Base-by-base conservation (phyloP, 2,888 invertebrate genomes). In the Drosophila flavopinicola region DNA sequence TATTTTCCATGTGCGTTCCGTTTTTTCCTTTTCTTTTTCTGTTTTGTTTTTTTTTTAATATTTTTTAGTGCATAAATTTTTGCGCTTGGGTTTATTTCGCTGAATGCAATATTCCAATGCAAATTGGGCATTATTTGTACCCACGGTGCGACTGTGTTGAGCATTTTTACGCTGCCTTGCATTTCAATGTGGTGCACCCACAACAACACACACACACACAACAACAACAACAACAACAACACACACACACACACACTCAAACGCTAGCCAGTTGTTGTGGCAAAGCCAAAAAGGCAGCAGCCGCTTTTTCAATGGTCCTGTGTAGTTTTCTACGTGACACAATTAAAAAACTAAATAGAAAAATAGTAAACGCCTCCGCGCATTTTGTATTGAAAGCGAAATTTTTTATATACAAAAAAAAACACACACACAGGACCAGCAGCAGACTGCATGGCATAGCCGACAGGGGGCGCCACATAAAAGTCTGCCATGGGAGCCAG, bases 321-420 rank as follows among this genome's bases (percentile, higher is more conserved):
- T 77, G 67, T 67, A 75, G 83, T 82, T 87, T 73, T 69, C 88
- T 78, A 83, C 88, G 83, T 83, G 83, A 87, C 80, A 83, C 83
- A 87, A 87, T 83, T 83, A 85, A 85, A 83, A 85, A 83, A 79
- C 75, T 87, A 87, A 84, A 83, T 84, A 87, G 64, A 71, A 84
- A 84, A 66, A 53, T 35, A 58, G 29, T 30, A 72, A 56, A 63
- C 57, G 44, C 53, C 39, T 58, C 53, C 39, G 54, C 52, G 42
- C 56, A 60, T 66, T 76, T 66, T 58, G 67, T 75, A 85, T 82
- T 82, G 83, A 80, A 80, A 80, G 80, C 78, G 85, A 80, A 80
- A 85, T 85, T 87, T 85, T 58, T 85, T 87, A 82, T 58, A 76
- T 85, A 79, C 29, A 11, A 9, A 64, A 80, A 73, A 49, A 49